phyloP scores from a whole-genome alignment of 2,888 invertebrate genomes.

The Caenorhabditis japonica region DNA sequence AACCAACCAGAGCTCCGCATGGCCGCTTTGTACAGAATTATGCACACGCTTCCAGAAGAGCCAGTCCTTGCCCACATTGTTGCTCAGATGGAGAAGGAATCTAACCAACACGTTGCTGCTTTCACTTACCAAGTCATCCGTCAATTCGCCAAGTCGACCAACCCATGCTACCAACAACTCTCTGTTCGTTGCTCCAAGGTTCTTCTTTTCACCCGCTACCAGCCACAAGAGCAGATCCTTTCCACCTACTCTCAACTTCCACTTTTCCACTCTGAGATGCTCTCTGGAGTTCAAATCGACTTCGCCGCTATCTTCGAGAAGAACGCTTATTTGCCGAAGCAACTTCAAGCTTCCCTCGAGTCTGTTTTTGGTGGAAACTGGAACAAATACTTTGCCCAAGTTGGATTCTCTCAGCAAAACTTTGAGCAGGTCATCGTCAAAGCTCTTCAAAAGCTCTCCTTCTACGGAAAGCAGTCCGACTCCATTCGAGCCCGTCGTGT shows the following conservation, averaged over 20 bases:
- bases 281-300: constrained; percentile 59
- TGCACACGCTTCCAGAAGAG: constrained; percentile 63
- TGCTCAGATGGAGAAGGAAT: constrained; percentile 57
- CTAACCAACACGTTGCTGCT: constrained; percentile 62
- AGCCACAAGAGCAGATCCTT: constrained; percentile 42
- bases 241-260: constrained; percentile 57
- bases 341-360: constrained; percentile 54
- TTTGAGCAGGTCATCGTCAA: constrained; percentile 57
- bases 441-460: constrained; percentile 37
- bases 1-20: constrained; percentile 69
- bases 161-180: constrained; percentile 61
- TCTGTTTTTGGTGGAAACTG: constrained; percentile 60
- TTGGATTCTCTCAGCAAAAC: constrained; percentile 64
- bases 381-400: constrained; percentile 62
- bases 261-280: constrained; percentile 54
- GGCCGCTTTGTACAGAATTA: constrained; percentile 64
- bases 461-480: constrained; percentile 23
- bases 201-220: constrained; percentile 44
- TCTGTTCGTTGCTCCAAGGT: constrained; percentile 34
- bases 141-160: constrained; percentile 57
- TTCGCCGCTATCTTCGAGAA: constrained; percentile 64
- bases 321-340: constrained; percentile 59
- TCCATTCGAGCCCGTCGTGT: constrained; percentile 44
- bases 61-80: constrained; percentile 66
- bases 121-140: constrained; percentile 64